Evolutionary conservation across 2,888 invertebrate genomes (phyloP), one percentile per base, ranked within the genome.

Genomic region (Limnephilus marmoratus): DNA sequence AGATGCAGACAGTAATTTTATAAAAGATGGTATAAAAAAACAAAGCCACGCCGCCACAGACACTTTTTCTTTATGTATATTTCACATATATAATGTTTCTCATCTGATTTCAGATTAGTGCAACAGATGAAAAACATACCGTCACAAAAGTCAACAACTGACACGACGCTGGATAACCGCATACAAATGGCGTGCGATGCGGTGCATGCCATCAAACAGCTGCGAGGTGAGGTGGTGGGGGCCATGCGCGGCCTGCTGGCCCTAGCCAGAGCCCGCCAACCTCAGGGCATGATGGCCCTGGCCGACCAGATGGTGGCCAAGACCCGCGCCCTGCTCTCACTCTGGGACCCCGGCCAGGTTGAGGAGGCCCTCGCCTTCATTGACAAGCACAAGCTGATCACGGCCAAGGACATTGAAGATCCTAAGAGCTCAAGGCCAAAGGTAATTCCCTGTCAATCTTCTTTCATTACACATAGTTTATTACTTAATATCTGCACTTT

Each of bases 311-410:
- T 98, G 97, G 97, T 98, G 92, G 96, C 96, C 53, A 98, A 98
- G 96, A 98, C 98, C 0, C 97, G 97, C 93, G 98, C 98, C 90
- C 96, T 99, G 91, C 95, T 98, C 3, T 97, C 97, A 90, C 96
- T 99, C 3, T 99, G 99, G 98, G 98, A 99, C 94, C 98, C 98
- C 0, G 97, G 97, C 13, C 96, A 98, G 81, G 98, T 99, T 0
- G 98, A 99, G 94, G 98, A 99, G 94, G 98, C 98, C 0, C 96
- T 99, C 85, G 97, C 97, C 15, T 98, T 98, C 94, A 97, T 99
- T 87, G 98, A 98, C 94, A 97, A 98, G 95, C 97, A 98, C 94
- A 98, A 97, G 95, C 95, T 97, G 13, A 94, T 95, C 53, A 94
- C 95, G 0, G 83, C 89, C 18, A 89, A 89, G 53, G 85, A 85